Evolutionary conservation across 2,888 invertebrate species (phyloP).

Genomic region (Tubulanus polymorphus): DNA sequence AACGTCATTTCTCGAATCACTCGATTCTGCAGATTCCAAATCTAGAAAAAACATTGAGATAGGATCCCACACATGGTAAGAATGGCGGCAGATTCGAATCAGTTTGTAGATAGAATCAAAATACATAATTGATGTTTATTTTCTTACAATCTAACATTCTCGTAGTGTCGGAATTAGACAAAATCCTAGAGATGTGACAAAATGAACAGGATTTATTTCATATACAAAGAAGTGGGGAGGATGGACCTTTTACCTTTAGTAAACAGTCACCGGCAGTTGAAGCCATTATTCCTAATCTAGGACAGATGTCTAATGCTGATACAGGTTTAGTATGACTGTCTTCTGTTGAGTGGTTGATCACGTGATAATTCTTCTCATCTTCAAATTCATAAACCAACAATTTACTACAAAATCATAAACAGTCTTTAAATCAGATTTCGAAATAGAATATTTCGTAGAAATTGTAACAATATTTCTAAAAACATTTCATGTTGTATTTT

Average conservation of each 20-base stretch:
- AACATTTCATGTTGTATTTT: too few species aligned
- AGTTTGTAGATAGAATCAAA: too few species aligned
- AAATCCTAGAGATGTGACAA: not conserved
- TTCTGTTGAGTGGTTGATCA: slow-evolving; percentile 25
- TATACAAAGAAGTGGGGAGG: too few species aligned
- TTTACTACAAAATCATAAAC: too few species aligned
- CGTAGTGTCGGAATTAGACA: not conserved
- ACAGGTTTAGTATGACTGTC: slow-evolving; percentile 28
- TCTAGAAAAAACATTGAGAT: slow-evolving; percentile 15
- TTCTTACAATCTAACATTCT: not conserved
- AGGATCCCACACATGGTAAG: too few species aligned
- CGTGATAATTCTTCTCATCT: too few species aligned
- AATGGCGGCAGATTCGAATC: too few species aligned
- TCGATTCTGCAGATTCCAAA: slow-evolving; percentile 35
- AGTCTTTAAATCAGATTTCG: too few species aligned
- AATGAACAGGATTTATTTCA: too few species aligned
- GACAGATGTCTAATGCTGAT: slow-evolving; percentile 33
- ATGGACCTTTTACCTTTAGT: slow-evolving; percentile 39
- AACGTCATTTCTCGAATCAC: slow-evolving; percentile 37
- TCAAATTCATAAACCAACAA: too few species aligned
- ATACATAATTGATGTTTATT: not conserved
- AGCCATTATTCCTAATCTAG: slow-evolving; percentile 28
- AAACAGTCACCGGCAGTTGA: slow-evolving; percentile 34
- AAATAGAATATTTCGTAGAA: too few species aligned
- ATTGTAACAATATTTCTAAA: too few species aligned